These are phyloP conservation scores for Diuraphis noxia DNA, from an alignment of 1,140 invertebrate species.

Conservation along the genomic window DNA sequence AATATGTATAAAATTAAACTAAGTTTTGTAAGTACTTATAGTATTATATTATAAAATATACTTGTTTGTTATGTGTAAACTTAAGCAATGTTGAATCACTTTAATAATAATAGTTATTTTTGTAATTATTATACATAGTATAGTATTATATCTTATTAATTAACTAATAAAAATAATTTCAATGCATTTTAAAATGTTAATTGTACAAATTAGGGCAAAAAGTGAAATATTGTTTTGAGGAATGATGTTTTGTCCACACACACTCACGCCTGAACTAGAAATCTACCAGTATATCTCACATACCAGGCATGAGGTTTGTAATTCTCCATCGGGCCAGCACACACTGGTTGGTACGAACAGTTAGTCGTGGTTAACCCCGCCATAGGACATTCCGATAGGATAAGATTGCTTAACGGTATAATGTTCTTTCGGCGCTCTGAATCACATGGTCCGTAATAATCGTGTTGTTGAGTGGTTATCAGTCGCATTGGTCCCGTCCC, in stretches of 20 bases:
- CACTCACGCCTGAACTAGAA: not conserved
- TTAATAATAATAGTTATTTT: no score
- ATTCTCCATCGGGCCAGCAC: not conserved
- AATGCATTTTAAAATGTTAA: not conserved
- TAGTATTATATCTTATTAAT: no score
- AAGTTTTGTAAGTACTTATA: no score
- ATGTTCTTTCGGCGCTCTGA: not conserved
- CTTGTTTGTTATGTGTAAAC: no score
- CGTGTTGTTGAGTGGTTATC: not conserved
- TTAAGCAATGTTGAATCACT: no score
- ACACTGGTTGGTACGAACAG: constrained; percentile 7
- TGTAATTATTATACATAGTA: no score
- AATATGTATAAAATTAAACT: no score
- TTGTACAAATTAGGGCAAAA: not conserved
- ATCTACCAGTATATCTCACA: not conserved
- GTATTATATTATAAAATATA: no score
- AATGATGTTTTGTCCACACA: not conserved
- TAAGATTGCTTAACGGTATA: not conserved
- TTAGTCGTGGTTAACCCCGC: not conserved
- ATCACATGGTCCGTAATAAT: not conserved
- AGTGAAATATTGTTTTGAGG: not conserved
- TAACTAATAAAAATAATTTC: no score
- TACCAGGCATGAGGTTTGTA: not conserved
- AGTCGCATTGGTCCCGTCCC: not conserved
- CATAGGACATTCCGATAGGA: not conserved